Base-by-base conservation (phyloP, 2,113 vertebrate species). In the Hiodon tergisus region DNA sequence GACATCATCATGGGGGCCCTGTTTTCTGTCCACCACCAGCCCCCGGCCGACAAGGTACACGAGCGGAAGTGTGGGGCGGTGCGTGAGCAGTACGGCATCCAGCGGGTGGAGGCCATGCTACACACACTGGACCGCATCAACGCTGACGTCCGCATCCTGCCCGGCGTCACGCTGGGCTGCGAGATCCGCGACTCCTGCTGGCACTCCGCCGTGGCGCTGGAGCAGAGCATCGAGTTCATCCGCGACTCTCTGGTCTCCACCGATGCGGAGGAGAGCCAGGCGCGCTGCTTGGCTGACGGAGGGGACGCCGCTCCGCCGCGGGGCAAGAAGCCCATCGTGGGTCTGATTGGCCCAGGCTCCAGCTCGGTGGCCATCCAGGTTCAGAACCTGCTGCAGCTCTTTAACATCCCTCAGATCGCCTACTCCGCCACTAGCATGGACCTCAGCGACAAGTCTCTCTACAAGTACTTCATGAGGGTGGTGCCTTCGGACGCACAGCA, bases 401-500 rank as follows among this genome's bases (percentile, higher is more conserved):
- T 99, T 87, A 99, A 99, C 91, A 99, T 99, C 92, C 97, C 97
- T 79, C 97, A 99, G 83, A 99, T 99, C 76, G 97, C 97, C 73
- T 99, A 99, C 85, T 99, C 97, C 0, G 97, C 97, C 81, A 99
- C 97, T 8, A 99, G 97, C 86, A 98, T 98, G 97, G 96, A 98
- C 84, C 88, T 99, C 82, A 99, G 97, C 0, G 97, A 99, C 86
- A 99, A 99, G 89, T 97, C 96, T 61, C 81, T 98, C 59, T 99
- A 91, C 85, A 98, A 99, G 78, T 99, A 99, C 82, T 99, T 99
- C 85, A 97, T 99, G 96, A 93, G 97, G 79, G 97, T 99, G 52
- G 97, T 99, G 57, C 97, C 97, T 3, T 99, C 97, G 0, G 97
- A 99, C 59, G 95, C 94, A 48, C 96, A 98, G 79, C 97, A 99